Evolutionary conservation across 2,113 vertebrate species (phyloP).

Genomic region (Rostratula benghalensis): DNA sequence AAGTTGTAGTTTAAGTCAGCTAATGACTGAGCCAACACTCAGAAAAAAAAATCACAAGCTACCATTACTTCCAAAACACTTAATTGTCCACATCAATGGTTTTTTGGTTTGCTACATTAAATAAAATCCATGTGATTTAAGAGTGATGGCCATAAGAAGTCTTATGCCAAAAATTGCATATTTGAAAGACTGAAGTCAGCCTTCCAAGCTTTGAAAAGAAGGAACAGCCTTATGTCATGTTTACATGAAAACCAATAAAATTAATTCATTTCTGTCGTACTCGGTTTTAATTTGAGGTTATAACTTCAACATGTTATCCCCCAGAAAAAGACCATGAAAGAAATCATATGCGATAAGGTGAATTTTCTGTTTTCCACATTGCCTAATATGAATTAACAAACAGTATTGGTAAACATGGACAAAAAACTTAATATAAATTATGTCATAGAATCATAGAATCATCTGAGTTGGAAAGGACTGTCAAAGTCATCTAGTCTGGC

Average conservation of each 20-base stretch:
- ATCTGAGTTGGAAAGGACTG: too few relatives aligned
- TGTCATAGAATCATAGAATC: too few relatives aligned
- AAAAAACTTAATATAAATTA: not conserved
- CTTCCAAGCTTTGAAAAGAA: not conserved
- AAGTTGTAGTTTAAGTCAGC: slow-evolving; percentile 31
- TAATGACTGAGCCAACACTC: not conserved
- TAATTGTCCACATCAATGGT: not conserved
- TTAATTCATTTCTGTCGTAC: not conserved
- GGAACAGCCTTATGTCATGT: not conserved
- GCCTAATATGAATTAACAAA: not conserved
- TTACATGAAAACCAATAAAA: not conserved
- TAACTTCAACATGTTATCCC: not conserved
- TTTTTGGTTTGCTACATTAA: not conserved
- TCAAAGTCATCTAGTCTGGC: too few relatives aligned
- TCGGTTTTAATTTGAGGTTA: not conserved
- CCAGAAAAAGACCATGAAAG: not conserved
- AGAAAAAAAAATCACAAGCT: slow-evolving; percentile 14
- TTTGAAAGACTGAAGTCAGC: not conserved
- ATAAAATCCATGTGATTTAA: not conserved
- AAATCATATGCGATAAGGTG: not conserved
- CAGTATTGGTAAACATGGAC: not conserved
- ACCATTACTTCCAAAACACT: not conserved
- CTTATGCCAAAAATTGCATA: not conserved
- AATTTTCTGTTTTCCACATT: not conserved
- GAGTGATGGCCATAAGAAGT: not conserved